Percentiles rank a stretch among this genome's conserved stretches.
phyloP scores from a whole-genome alignment of 2,113 vertebrate genomes.

The Phycodurus eques region DNA sequence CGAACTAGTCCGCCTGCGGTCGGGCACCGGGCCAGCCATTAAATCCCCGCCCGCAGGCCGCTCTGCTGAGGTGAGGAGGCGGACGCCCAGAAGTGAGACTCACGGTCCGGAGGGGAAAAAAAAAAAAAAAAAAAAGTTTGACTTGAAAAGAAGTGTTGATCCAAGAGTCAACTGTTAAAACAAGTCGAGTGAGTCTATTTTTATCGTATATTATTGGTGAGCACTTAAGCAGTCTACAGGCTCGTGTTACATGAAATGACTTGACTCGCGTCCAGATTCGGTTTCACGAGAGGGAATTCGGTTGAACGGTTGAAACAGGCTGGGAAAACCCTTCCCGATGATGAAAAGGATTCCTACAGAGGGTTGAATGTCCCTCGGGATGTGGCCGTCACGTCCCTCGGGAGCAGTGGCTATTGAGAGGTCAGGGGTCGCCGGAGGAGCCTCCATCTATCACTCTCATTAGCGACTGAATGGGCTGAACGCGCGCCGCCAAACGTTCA shows the following conservation, averaged over 20 bases:
- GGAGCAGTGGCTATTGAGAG: conserved; percentile 68
- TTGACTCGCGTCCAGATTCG: background rate
- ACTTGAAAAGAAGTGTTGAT: conserved; percentile 22
- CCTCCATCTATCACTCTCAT: conserved; percentile 77
- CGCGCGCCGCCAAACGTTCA: conserved; percentile 54
- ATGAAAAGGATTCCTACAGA: conserved; percentile 66
- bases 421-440: conserved; percentile 70
- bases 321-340: conserved; percentile 32
- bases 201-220: conserved; percentile 1
- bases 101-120: conserved; percentile 36
- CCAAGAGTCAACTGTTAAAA: conserved; percentile 12
- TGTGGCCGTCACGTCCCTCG: conserved; percentile 62
- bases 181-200: conserved; percentile 21
- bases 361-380: conserved; percentile 65
- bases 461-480: conserved; percentile 61
- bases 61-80: conserved; percentile 69
- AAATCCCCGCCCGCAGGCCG: conserved; percentile 76
- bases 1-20: conserved; percentile 78
- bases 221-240: background rate
- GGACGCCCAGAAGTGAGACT: conserved; percentile 61
- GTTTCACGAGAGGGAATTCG: background rate
- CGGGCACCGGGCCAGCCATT: conserved; percentile 78
- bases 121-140: conserved; percentile 47
- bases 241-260: background rate
- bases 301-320: conserved; percentile 31